phyloP scores from a whole-genome alignment of 2,113 vertebrate genomes.

The Gymnorhina tibicen region DNA sequence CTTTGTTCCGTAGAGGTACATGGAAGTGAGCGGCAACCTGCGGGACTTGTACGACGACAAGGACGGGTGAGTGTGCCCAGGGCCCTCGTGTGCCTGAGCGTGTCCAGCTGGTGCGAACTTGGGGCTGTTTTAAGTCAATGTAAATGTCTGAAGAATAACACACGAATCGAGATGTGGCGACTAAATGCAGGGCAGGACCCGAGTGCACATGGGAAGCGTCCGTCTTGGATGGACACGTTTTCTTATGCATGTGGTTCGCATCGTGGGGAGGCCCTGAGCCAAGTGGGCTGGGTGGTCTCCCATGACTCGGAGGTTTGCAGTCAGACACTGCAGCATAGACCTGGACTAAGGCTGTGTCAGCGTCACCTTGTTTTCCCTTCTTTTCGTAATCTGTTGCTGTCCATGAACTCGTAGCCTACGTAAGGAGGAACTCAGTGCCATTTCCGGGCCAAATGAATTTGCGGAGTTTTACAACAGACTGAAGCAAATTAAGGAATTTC shows the following conservation, averaged over 20 bases:
- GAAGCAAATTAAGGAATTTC: constrained; percentile 97
- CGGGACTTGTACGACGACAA: constrained; percentile 95
- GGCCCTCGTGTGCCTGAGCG: rapidly evolving
- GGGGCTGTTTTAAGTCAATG: rapidly evolving
- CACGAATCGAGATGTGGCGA: rapidly evolving
- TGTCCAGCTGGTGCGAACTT: rapidly evolving
- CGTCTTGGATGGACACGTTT: rapidly evolving
- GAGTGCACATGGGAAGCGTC: rapidly evolving
- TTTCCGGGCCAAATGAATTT: constrained; percentile 97
- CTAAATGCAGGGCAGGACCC: rapidly evolving
- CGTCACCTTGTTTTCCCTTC: rapidly evolving
- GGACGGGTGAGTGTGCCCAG: constrained; percentile 82
- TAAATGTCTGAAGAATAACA: rapidly evolving
- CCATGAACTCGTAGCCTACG: constrained; percentile 73
- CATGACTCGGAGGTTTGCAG: rapidly evolving
- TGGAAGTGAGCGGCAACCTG: constrained; percentile 93
- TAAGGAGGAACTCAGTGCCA: constrained; percentile 92
- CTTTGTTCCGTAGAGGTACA: constrained; percentile 81
- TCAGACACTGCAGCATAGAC: background rate
- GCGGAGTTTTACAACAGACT: constrained; percentile 97
- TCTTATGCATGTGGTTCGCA: background rate
- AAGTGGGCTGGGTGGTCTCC: rapidly evolving
- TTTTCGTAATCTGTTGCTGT: background rate
- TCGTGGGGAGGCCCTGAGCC: rapidly evolving
- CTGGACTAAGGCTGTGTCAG: background rate